Evolutionary conservation across 2,113 vertebrate species (phyloP), one percentile per base, ranked within the genome.

Genomic region (Motacilla tschutschensis): DNA sequence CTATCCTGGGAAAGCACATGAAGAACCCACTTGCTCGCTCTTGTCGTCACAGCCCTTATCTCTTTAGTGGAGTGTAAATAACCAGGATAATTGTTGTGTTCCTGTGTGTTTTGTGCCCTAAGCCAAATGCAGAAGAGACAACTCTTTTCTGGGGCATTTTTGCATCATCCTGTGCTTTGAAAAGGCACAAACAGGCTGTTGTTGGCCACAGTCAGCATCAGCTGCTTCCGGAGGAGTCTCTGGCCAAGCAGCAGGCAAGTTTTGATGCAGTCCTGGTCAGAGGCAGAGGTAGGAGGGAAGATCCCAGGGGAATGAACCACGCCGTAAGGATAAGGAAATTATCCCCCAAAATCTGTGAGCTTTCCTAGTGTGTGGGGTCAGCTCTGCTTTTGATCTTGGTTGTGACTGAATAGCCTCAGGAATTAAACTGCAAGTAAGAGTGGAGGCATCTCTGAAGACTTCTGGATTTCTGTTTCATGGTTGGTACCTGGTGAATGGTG

Each of bases 141-240:
- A 4, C 40, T 76, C 9, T 73, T 41, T 69, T 48, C 46, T 64
- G 38, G 36, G 12, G 4, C 4, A 3, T 36, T 63, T 72, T 84
- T 81, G 31, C 51, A 22, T 70, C 2, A 1, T 21, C 1, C 0
- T 51, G 4, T 36, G 40, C 70, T 78, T 83, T 66, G 70, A 36
- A 55, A 65, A 77, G 41, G 22, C 48, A 54, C 25, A 6, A 15
- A 17, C 25, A 62, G 58, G 36, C 35, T 35, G 43, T 22, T 79
- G 35, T 62, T 69, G 26, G 44, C 44, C 17, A 3, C 20, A 14
- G 18, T 70, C 28, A 19, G 12, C 14, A 10, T 87, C 47, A 53
- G 18, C 36, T 25, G 2, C 38, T 86, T 86, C 69, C 66, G 0
- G 1, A 46, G 31, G 22, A 0, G 0, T 43, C 59, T 76, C 0